Base-by-base conservation (phyloP, 1,140 invertebrate species). In the Brachionus plicatilis region DNA sequence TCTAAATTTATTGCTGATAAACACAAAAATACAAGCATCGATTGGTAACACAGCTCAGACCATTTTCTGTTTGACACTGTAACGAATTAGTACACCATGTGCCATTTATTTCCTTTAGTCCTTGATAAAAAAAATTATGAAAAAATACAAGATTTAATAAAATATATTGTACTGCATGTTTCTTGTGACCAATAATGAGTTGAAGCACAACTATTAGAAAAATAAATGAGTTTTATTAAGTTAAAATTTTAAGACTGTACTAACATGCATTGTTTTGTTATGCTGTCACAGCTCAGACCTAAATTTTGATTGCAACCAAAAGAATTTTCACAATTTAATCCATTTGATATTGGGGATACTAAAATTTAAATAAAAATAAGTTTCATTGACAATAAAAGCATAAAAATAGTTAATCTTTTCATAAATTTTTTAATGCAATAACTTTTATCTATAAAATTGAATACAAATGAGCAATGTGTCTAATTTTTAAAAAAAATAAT, bases 301-400 rank as follows among this genome's bases (percentile, higher is more conserved):
- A 82, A 45, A 41, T 27, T 45, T 24, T 53, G n/a, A 47, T 82
- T n/a, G 27, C 79, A 82, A 2, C 6, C 7, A 82, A 65, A 82
- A 45, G 79, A 82, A 68, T 82, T 82, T 27, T 65, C 50, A 68
- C 79, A 82, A 68, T 68, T 82, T 17, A 82, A 4, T 29, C 79
- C 79, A 65, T 41, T 82, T 27, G 53, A 47, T 27, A 66, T 65
- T 45, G 11, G 24, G 27, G n/a, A 27, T 17, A 68, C 79, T 82
- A 14, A 50, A 50, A 11, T 33, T 37, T 37, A 9, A 33, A 3
- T 24, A 24, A 27, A 27, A 33, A 33, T 33, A 3, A 33, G 29
- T 5, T 33, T 6, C 29, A 33, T 33, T 33, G 3, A 33, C 29
- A 33, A 33, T 33, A 33, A 5, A 33, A 33, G 29, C 1, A 29